Conservation (phyloP, 2,888 invertebrate genomes). For the Magallana nippona region DNA sequence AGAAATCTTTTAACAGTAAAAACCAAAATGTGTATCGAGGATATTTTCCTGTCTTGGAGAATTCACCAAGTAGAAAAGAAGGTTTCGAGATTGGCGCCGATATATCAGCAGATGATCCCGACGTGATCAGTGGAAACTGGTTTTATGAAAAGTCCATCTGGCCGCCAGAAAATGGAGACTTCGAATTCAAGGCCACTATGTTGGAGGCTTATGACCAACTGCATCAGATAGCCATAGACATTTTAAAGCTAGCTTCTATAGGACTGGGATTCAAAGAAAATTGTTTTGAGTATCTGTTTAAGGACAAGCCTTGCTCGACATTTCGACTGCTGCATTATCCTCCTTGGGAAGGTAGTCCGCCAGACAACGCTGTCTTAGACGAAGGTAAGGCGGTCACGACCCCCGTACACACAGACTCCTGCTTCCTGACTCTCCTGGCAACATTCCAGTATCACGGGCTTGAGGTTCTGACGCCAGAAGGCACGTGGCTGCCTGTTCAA, state of each 20-base stretch:
- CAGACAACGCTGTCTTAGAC: constrained; percentile 57
- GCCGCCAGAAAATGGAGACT: constrained; percentile 60
- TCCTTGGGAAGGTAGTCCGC: constrained; percentile 58
- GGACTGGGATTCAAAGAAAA: constrained; percentile 65
- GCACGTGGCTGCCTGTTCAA: constrained; percentile 62
- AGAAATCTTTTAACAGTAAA: constrained; percentile 60
- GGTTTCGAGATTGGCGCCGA: constrained; percentile 66
- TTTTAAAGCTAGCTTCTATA: constrained; percentile 62
- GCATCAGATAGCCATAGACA: constrained; percentile 58
- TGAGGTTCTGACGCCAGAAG: constrained; percentile 60
- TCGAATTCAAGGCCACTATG: constrained; percentile 60
- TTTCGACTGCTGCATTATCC: constrained; percentile 69
- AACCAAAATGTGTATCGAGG: constrained; percentile 65
- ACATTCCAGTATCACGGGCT: constrained; percentile 65
- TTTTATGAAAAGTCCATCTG: constrained; percentile 66
- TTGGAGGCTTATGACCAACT: constrained; percentile 52
- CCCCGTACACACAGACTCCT: constrained; percentile 66
- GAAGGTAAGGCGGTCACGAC: constrained; percentile 64
- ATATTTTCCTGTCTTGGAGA: constrained; percentile 64
- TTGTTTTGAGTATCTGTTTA: constrained; percentile 63
- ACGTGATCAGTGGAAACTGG: constrained; percentile 58
- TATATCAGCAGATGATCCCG: constrained; percentile 56
- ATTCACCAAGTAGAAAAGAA: constrained; percentile 64
- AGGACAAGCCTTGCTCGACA: constrained; percentile 62
- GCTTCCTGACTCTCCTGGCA: constrained; percentile 63